Evolutionary conservation across 1,140 invertebrate genomes (phyloP).

Genomic region (Matsumurasca onukii): DNA sequence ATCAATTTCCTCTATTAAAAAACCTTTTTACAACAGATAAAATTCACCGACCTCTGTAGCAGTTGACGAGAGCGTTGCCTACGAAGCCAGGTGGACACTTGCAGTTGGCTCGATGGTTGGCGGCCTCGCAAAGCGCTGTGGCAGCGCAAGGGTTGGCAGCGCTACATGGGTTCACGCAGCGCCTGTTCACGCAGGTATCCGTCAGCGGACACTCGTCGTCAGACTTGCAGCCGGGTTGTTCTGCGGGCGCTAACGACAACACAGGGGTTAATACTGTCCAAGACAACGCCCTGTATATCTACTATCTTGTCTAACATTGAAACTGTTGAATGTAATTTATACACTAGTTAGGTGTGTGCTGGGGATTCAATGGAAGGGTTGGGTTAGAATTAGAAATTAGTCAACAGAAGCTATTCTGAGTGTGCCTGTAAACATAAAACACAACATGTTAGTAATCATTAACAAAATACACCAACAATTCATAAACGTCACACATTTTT

Average conservation of each 20-base stretch:
- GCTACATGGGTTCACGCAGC: constrained; percentile 76
- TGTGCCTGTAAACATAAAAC: constrained; percentile 32
- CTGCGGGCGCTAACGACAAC: constrained; percentile 49
- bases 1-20: too few relatives aligned
- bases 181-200: constrained; percentile 70
- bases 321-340: too few relatives aligned
- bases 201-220: constrained; percentile 70
- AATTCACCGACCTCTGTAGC: constrained; percentile 71
- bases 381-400: neutral
- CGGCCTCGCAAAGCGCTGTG: constrained; percentile 74
- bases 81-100: constrained; percentile 70
- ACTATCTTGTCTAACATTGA: too few relatives aligned
- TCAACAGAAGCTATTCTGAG: too few relatives aligned
- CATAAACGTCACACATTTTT: too few relatives aligned
- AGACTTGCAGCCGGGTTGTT: constrained; percentile 63
- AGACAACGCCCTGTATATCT: too few relatives aligned
- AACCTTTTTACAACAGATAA: too few relatives aligned
- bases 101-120: constrained; percentile 74
- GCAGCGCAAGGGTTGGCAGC: constrained; percentile 72
- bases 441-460: constrained; percentile 14
- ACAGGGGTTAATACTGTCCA: too few relatives aligned
- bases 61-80: constrained; percentile 80
- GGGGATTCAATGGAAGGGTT: neutral
- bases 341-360: constrained; percentile 7
- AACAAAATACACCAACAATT: too few relatives aligned